Evolutionary conservation across 1,140 invertebrate genomes (phyloP).

Genomic region (Neodiprion pinetum): DNA sequence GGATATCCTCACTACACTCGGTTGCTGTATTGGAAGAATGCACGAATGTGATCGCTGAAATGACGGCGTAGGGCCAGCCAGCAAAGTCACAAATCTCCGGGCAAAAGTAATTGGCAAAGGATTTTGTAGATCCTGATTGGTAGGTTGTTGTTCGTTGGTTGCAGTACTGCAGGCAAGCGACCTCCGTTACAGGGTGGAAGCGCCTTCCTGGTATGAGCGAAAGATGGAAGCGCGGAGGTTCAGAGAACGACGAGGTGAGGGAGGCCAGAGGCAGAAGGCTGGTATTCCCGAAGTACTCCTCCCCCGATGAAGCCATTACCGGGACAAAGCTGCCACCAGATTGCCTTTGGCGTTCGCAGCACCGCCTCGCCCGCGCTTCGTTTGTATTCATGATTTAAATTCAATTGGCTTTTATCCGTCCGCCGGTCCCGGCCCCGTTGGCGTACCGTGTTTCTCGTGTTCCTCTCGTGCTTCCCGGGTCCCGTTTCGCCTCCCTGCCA

Average conservation of each 20-base stretch:
- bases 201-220: background rate
- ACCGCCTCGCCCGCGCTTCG: slow-evolving; percentile 10
- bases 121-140: too few relatives aligned
- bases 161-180: too few relatives aligned
- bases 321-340: slow-evolving; percentile 50
- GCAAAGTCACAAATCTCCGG: too few relatives aligned
- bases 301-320: slow-evolving; percentile 54
- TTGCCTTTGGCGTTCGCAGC: background rate
- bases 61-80: too few relatives aligned
- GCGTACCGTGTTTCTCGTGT: slow-evolving; percentile 1
- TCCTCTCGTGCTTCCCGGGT: background rate
- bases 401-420: slow-evolving; percentile 63
- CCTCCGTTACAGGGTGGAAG: too few relatives aligned
- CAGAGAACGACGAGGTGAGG: background rate
- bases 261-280: background rate
- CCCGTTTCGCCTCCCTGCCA: slow-evolving; percentile 35
- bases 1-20: too few relatives aligned
- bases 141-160: too few relatives aligned
- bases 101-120: too few relatives aligned
- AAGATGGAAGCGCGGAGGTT: background rate
- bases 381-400: slow-evolving; percentile 63
- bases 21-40: too few relatives aligned
- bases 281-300: background rate
- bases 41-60: too few relatives aligned
- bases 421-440: slow-evolving; percentile 37